Percentiles rank a stretch among this genome's conserved stretches.
Conservation (phyloP, 2,888 invertebrate genomes). For the Pachymerium ferrugineum region DNA sequence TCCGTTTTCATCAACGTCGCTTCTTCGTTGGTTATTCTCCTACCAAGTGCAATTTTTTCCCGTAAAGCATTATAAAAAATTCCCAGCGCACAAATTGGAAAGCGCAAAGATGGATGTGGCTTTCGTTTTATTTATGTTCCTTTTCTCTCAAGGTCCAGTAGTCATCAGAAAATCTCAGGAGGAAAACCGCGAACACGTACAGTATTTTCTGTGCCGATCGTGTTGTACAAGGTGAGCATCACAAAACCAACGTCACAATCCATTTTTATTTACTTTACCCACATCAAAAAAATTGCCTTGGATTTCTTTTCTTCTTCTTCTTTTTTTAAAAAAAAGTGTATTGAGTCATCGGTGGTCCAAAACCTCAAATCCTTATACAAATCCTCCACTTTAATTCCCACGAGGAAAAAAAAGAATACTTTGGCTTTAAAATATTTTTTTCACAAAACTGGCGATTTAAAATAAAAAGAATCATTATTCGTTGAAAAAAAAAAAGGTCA, state of each 20-base stretch:
- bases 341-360: too few species aligned
- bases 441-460: too few species aligned
- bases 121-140: slow-evolving; percentile 5
- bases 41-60: not conserved
- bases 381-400: too few species aligned
- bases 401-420: too few species aligned
- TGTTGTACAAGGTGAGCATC: slow-evolving; percentile 18
- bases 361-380: too few species aligned
- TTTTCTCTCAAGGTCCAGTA: slow-evolving; percentile 7
- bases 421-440: too few species aligned
- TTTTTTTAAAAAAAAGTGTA: too few species aligned
- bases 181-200: not conserved
- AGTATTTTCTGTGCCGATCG: too few species aligned
- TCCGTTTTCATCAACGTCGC: not conserved
- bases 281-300: too few species aligned
- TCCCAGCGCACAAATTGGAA: not conserved
- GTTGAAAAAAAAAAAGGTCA: too few species aligned
- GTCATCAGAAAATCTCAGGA: slow-evolving; percentile 15
- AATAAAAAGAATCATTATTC: too few species aligned
- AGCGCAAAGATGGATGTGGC: slow-evolving; percentile 11
- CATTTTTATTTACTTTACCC: not conserved
- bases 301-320: not conserved
- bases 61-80: slow-evolving; percentile 11
- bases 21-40: slow-evolving; percentile 5
- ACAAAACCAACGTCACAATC: not conserved